phyloP scores from a whole-genome alignment of 2,797 vertebrate species.

The Neoniphon sammara region DNA sequence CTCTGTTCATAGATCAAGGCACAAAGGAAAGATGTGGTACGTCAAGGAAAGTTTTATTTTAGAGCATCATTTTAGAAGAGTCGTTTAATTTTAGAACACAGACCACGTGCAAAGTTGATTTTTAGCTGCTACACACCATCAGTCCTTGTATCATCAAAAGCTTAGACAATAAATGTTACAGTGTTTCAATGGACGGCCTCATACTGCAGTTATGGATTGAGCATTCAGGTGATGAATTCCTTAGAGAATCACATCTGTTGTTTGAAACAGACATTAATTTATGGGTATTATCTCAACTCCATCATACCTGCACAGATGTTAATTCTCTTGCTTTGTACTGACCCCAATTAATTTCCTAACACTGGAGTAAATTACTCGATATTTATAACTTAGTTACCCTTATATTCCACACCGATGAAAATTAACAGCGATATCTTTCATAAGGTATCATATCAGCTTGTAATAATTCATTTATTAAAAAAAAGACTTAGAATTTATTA shows the following conservation, averaged over 20 bases:
- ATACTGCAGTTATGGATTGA: background rate
- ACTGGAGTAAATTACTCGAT: background rate
- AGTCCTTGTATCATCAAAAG: background rate
- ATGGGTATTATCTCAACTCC: background rate
- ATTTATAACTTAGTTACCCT: background rate
- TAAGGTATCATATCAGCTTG: background rate
- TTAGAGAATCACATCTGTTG: background rate
- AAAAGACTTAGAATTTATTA: too few species aligned
- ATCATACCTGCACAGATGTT: background rate
- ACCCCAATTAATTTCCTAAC: constrained; percentile 19
- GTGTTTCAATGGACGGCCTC: background rate
- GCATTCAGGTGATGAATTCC: background rate
- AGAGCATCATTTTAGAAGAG: too few species aligned
- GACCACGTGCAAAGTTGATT: background rate
- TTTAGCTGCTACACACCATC: background rate
- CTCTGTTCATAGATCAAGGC: too few species aligned
- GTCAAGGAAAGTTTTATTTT: too few species aligned
- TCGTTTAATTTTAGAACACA: too few species aligned
- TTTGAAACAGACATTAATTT: background rate
- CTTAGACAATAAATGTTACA: background rate
- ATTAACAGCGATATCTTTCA: background rate
- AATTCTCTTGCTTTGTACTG: constrained; percentile 4
- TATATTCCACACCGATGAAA: background rate
- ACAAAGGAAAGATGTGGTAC: too few species aligned
- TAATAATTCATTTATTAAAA: background rate